Percentiles rank a stretch among this genome's conserved stretches.
phyloP scores from a whole-genome alignment of 2,888 invertebrate species.

The Microchrysa polita region DNA sequence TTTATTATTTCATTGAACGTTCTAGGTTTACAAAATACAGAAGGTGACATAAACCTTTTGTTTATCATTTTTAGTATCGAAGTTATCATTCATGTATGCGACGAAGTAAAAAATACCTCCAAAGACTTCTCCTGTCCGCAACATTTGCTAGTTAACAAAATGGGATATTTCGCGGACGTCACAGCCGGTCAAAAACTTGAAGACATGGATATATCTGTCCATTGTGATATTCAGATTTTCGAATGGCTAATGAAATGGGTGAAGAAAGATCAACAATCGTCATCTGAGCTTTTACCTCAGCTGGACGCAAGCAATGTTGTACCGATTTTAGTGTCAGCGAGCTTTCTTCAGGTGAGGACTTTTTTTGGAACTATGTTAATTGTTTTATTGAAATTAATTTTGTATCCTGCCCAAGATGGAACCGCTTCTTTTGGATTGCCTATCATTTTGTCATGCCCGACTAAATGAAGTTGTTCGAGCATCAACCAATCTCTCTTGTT shows the following conservation, averaged over 20 bases:
- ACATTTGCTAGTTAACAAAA: slow-evolving; percentile 85
- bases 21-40: too few relatives aligned
- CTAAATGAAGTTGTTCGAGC: slow-evolving; percentile 88
- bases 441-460: slow-evolving; percentile 85
- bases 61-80: slow-evolving; percentile 71
- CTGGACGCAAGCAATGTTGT: slow-evolving; percentile 87
- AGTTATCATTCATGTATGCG: slow-evolving; percentile 94
- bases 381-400: slow-evolving; percentile 36
- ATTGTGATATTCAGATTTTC: slow-evolving; percentile 95
- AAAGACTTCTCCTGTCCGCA: slow-evolving; percentile 91
- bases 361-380: not conserved
- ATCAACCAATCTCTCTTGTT: slow-evolving; percentile 85
- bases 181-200: slow-evolving; percentile 82
- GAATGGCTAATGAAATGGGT: slow-evolving; percentile 98
- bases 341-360: slow-evolving; percentile 78
- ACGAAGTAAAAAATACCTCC: slow-evolving; percentile 89
- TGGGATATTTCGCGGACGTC: slow-evolving; percentile 95
- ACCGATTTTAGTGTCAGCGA: slow-evolving; percentile 92
- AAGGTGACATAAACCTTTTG: too few relatives aligned
- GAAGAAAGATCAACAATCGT: slow-evolving; percentile 74
- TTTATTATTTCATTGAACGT: too few relatives aligned
- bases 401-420: slow-evolving; percentile 83
- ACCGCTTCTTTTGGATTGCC: slow-evolving; percentile 84
- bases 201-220: slow-evolving; percentile 96
- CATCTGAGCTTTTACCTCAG: slow-evolving; percentile 72